Percentiles rank a stretch among this genome's conserved stretches.
phyloP scores from a whole-genome alignment of 2,888 invertebrate genomes.

The Drosophila buzzatii region DNA sequence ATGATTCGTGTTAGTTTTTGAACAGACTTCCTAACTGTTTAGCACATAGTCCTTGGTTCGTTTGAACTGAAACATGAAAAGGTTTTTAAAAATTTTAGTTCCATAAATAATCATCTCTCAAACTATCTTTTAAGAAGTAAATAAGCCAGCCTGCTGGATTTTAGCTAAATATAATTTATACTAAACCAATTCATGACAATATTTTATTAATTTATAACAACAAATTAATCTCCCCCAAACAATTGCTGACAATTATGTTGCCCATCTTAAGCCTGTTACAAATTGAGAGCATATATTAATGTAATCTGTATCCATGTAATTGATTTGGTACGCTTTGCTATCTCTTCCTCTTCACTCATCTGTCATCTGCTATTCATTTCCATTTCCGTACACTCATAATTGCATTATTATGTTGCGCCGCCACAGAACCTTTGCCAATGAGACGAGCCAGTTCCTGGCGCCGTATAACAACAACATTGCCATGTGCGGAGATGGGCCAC shows the following conservation, averaged over 20 bases:
- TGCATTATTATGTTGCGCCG: slow-evolving; percentile 44
- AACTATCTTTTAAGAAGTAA: background rate
- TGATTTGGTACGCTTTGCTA: slow-evolving; percentile 38
- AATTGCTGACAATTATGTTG: background rate
- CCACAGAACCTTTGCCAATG: slow-evolving; percentile 89
- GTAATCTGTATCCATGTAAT: slow-evolving; percentile 9
- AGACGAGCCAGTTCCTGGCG: slow-evolving; percentile 91
- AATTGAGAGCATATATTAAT: background rate
- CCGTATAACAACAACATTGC: slow-evolving; percentile 87
- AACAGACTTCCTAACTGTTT: background rate
- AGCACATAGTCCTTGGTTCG: background rate
- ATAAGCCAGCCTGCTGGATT: background rate
- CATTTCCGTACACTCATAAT: slow-evolving; percentile 34
- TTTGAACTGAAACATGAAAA: background rate
- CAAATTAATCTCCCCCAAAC: background rate
- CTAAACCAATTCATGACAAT: background rate
- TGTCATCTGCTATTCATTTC: slow-evolving; percentile 16
- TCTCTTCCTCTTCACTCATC: background rate
- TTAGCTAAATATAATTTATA: background rate
- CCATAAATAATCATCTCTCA: background rate
- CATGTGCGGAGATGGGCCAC: slow-evolving; percentile 66
- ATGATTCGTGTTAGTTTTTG: background rate
- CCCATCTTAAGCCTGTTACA: background rate
- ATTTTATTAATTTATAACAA: background rate
- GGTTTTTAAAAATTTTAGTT: background rate